Evolutionary conservation across 2,888 invertebrate genomes (phyloP).

Genomic region (Lapara coniferarum): DNA sequence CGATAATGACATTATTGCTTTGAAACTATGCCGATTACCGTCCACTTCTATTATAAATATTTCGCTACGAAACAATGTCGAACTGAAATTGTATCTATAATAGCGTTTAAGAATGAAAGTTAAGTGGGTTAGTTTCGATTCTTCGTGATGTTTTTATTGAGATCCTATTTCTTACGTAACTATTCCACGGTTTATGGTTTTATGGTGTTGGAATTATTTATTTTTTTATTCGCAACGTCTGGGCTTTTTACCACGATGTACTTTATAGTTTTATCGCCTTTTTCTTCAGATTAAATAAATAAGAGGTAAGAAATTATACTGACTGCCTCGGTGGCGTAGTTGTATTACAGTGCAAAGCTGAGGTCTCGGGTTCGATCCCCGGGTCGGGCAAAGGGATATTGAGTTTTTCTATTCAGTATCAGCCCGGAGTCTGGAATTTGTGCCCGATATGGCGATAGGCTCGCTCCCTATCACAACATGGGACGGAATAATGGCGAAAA

Average conservation of each 20-base stretch:
- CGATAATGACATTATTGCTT: conserved; percentile 37
- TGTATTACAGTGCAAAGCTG: no score
- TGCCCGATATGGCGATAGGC: no score
- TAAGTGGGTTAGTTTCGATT: conserved; percentile 1
- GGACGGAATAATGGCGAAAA: no score
- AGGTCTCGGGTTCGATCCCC: no score
- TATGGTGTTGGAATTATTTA: neutral
- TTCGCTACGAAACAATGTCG: conserved; percentile 22
- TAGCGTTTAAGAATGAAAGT: conserved; percentile 19
- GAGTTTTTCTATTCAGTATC: no score
- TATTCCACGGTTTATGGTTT: conserved; percentile 6
- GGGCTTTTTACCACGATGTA: neutral
- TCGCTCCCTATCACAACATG: no score
- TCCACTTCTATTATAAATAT: conserved; percentile 22
- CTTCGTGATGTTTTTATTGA: neutral
- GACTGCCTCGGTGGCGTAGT: no score
- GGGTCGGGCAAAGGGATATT: no score
- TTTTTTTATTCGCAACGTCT: neutral
- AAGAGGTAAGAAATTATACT: neutral
- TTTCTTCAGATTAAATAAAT: neutral
- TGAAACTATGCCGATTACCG: conserved; percentile 35
- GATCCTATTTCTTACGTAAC: neutral
- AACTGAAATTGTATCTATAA: conserved; percentile 35
- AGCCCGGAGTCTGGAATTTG: no score
- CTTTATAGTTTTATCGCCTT: neutral